Evolutionary conservation across 2,797 vertebrate genomes (phyloP), one percentile per base, ranked within the genome.

Genomic region (Okamejei kenojei): DNA sequence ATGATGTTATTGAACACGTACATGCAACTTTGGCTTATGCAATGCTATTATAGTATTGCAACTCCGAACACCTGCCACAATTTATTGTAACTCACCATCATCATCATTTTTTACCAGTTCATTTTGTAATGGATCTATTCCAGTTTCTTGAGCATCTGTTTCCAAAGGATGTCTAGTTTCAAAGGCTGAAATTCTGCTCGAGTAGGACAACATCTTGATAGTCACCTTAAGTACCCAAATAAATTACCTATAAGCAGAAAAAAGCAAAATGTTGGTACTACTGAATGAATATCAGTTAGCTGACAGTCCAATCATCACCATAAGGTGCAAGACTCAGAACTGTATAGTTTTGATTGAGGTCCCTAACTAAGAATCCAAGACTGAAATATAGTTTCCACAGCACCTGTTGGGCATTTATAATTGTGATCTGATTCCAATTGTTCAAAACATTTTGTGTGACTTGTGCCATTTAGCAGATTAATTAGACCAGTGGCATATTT

Each of bases 131-230:
- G 98, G 98, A 95, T 99, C 98, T 65, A 97, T 96, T 76, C 98
- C 98, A 8, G 98, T 97, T 97, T 99, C 99, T 95, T 99, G 98
- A 29, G 99, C 98, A 68, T 99, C 98, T 81, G 97, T 95, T 97
- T 99, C 98, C 94, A 99, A 97, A 90, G 98, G 98, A 94, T 99
- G 98, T 94, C 95, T 97, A 61, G 98, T 97, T 97, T 98, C 98
- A 80, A 97, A 92, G 97, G 94, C 96, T 96, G 93, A 98, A 97
- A 95, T 98, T 97, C 97, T 98, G 98, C 93, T 92, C 1, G 90
- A 92, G 15, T 71, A 92, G 38, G 90, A 76, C 26, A 91, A 35
- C 99, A 99, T 99, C 95, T 93, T 96, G 95, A 93, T 93, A 93
- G 92, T 94, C 91, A 93, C 93, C 94, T 9, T 54, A 9, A 26